A percentile compares a stretch with the other conserved stretches of the same genome.
Evolutionary conservation across 2,888 invertebrate species (phyloP).

Genomic region (Agrochola lota): DNA sequence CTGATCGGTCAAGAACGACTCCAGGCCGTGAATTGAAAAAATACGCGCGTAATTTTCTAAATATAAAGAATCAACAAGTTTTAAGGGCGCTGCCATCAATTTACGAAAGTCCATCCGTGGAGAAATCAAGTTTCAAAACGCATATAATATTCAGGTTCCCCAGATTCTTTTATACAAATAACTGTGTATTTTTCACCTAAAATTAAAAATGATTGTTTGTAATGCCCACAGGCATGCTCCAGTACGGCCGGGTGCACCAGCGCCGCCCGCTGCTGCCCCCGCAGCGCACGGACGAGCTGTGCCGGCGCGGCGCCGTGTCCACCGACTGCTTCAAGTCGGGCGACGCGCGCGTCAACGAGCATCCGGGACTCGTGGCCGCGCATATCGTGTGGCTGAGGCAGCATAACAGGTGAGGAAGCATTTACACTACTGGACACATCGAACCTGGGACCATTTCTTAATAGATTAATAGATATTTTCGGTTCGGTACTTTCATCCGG

Average conservation of each 20-base stretch:
- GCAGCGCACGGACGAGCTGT: slow-evolving; percentile 91
- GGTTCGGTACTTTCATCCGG: neutral
- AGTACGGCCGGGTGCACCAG: slow-evolving; percentile 92
- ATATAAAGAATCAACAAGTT: neutral
- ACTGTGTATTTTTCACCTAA: neutral
- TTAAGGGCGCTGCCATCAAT: neutral
- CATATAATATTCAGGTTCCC: neutral
- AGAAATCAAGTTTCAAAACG: neutral
- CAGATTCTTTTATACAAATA: neutral
- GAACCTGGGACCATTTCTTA: neutral
- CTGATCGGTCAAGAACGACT: neutral
- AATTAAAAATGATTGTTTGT: neutral
- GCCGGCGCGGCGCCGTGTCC: slow-evolving; percentile 93
- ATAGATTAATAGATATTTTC: neutral
- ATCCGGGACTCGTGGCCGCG: slow-evolving; percentile 94
- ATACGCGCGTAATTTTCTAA: neutral
- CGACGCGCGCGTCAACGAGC: slow-evolving; percentile 94
- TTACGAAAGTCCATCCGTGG: neutral
- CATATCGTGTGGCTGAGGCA: slow-evolving; percentile 94
- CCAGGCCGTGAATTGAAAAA: neutral
- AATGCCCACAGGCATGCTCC: slow-evolving; percentile 83
- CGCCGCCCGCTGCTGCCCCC: slow-evolving; percentile 91
- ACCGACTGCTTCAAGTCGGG: slow-evolving; percentile 95
- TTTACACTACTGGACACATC: neutral
- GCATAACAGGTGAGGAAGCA: slow-evolving; percentile 90